A percentile compares a stretch with the other conserved stretches of the same genome.
Evolutionary conservation across 2,888 invertebrate genomes (phyloP).

Genomic region (Acleris holmiana): DNA sequence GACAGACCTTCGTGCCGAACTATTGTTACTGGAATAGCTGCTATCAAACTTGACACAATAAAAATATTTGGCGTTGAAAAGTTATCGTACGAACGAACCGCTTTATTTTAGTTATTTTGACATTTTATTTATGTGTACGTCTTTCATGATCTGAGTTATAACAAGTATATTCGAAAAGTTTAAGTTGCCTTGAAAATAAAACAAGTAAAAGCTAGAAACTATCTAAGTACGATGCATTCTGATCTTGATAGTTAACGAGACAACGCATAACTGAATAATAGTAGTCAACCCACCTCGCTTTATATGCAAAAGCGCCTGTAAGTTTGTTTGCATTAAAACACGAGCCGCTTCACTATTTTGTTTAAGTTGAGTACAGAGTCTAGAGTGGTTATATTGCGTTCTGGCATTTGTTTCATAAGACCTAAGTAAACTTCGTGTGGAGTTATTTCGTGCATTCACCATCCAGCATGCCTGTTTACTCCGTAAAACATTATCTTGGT

Average conservation of each 20-base stretch:
- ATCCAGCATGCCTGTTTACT: constrained; percentile 68
- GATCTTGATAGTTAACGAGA: constrained; percentile 65
- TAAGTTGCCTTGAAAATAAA: constrained; percentile 52
- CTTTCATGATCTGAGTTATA: constrained; percentile 75
- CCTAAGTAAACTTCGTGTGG: constrained; percentile 61
- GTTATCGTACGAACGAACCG: constrained; percentile 23
- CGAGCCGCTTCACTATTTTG: constrained; percentile 84
- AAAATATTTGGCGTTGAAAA: constrained; percentile 23
- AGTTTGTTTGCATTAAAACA: constrained; percentile 85
- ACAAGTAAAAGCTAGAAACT: constrained; percentile 23
- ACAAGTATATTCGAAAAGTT: constrained; percentile 53
- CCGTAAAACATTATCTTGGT: constrained; percentile 60
- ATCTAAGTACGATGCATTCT: constrained; percentile 31
- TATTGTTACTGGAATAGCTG: constrained; percentile 30
- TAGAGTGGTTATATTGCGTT: constrained; percentile 84
- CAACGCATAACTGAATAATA: constrained; percentile 80
- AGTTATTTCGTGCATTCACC: constrained; percentile 63
- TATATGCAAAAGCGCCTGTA: constrained; percentile 84
- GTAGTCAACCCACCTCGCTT: constrained; percentile 85
- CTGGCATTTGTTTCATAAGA: constrained; percentile 78
- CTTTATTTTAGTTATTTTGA: constrained; percentile 37
- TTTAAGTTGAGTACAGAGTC: constrained; percentile 76
- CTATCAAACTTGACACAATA: constrained; percentile 18
- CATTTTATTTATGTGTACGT: constrained; percentile 46
- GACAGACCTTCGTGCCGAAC: constrained; percentile 57